Evolutionary conservation across 2,888 invertebrate genomes (phyloP).

Genomic region (Taenaris catops): DNA sequence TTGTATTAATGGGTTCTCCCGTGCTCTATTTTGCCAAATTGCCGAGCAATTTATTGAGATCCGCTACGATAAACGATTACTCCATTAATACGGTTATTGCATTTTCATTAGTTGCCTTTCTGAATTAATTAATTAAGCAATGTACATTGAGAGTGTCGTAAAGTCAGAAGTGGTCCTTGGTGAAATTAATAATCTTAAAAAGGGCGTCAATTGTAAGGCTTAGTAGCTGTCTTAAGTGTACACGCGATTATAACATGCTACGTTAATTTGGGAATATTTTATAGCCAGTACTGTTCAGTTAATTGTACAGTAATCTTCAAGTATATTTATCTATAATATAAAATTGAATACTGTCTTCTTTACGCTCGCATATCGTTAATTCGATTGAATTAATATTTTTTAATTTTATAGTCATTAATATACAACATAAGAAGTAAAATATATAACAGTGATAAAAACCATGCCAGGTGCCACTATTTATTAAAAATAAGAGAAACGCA

Average conservation of each 20-base stretch:
- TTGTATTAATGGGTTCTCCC: constrained; percentile 19
- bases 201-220: constrained; percentile 1
- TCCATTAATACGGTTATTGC: constrained; percentile 21
- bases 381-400: too few relatives aligned
- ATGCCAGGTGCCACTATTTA: too few relatives aligned
- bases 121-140: constrained; percentile 25
- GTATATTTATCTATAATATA: too few relatives aligned
- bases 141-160: constrained; percentile 19
- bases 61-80: constrained; percentile 19
- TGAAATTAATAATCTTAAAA: constrained; percentile 23
- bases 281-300: too few relatives aligned
- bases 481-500: too few relatives aligned
- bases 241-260: constrained; percentile 9
- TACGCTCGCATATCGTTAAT: too few relatives aligned
- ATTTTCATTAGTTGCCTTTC: constrained; percentile 17
- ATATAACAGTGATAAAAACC: too few relatives aligned
- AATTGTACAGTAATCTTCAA: too few relatives aligned
- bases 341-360: too few relatives aligned
- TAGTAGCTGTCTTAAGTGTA: not conserved
- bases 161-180: constrained; percentile 17
- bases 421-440: too few relatives aligned
- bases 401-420: too few relatives aligned
- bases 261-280: constrained; percentile 17
- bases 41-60: constrained; percentile 20
- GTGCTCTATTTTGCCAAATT: constrained; percentile 22